Conservation (phyloP, 2,113 vertebrate genomes). For the Aptenodytes patagonicus region DNA sequence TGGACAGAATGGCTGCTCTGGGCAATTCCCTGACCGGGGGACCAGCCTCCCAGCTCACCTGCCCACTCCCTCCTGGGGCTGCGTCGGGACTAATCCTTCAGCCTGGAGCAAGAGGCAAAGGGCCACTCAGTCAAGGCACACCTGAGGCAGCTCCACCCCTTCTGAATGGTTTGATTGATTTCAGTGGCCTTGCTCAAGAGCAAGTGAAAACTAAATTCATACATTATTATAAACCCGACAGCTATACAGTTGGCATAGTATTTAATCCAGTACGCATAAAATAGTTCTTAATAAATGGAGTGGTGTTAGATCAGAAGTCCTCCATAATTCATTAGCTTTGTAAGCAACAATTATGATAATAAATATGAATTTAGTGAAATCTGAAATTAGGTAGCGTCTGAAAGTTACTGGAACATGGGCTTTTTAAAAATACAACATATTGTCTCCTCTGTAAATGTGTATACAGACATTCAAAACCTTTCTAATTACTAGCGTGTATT, state of each 20-base stretch:
- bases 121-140: neutral
- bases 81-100: neutral
- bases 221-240: neutral
- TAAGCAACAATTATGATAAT: neutral
- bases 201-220: neutral
- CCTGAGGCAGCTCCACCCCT: neutral
- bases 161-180: neutral
- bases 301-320: neutral
- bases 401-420: neutral
- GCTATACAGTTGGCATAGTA: neutral
- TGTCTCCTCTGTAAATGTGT: neutral
- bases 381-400: neutral
- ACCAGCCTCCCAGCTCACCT: neutral
- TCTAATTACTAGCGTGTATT: neutral
- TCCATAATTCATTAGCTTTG: neutral
- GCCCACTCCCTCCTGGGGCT: fast-evolving
- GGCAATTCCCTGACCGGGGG: neutral
- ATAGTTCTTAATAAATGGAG: neutral
- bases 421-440: neutral
- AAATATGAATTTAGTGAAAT: neutral
- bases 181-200: neutral
- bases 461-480: neutral
- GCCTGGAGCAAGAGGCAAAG: neutral
- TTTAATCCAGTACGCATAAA: neutral
- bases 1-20: fast-evolving